Evolutionary conservation across 2,797 vertebrate species (phyloP).

Genomic region (Sebastes itinus): DNA sequence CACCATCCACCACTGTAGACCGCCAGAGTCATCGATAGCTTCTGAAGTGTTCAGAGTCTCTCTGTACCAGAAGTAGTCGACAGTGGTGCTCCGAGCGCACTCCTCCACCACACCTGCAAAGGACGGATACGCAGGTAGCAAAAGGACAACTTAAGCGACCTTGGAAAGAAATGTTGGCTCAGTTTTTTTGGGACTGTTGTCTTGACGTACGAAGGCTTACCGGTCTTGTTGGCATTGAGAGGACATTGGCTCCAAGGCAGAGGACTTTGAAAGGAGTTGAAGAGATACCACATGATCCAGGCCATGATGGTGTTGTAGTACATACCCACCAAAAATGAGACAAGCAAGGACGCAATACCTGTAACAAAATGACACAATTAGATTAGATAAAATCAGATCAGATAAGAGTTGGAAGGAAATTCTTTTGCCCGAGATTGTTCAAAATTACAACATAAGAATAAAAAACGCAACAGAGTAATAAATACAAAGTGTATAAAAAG

Average conservation of each 20-base stretch:
- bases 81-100: conserved; percentile 86
- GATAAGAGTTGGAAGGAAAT: too few species aligned
- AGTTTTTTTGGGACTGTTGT: background rate
- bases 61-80: conserved; percentile 95
- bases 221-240: conserved; percentile 83
- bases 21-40: conserved; percentile 82
- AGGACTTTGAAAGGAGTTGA: conserved; percentile 96
- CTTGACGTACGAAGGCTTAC: conserved; percentile 66
- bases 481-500: too few species aligned
- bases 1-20: conserved; percentile 91
- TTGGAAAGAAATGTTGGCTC: background rate
- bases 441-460: too few species aligned
- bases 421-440: too few species aligned
- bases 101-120: conserved; percentile 83
- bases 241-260: conserved; percentile 93
- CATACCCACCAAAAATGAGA: conserved; percentile 89
- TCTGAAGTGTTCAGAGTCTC: conserved; percentile 90
- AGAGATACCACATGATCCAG: conserved; percentile 98
- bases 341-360: conserved; percentile 89
- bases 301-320: conserved; percentile 97
- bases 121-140: background rate
- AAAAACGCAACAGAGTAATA: too few species aligned
- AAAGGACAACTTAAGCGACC: background rate
- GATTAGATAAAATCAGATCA: too few species aligned
- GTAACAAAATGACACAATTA: background rate